These are phyloP conservation scores for Sterna hirundo DNA, from an alignment of 2,113 vertebrate genomes.

Conservation along the genomic window DNA sequence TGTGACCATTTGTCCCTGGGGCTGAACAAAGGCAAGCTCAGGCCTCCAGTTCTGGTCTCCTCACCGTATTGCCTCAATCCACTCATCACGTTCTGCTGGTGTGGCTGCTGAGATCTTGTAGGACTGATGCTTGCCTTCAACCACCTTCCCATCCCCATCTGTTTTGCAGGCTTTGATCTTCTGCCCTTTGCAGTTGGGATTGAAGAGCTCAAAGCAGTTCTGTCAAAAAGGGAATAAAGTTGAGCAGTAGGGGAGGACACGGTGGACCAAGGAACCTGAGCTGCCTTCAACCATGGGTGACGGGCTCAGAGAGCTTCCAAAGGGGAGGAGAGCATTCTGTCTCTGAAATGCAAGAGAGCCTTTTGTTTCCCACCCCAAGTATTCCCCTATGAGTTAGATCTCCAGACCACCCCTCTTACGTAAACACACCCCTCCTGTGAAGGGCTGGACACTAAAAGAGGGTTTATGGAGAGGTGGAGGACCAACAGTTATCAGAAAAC, in stretches of 20 bases:
- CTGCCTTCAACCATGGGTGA: neutral
- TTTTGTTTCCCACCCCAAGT: neutral
- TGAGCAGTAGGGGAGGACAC: neutral
- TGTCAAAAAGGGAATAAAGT: constrained; percentile 44
- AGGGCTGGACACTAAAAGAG: neutral
- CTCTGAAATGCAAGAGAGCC: neutral
- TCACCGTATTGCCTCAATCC: constrained; percentile 93
- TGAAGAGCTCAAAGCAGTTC: constrained; percentile 95
- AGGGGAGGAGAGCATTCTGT: neutral
- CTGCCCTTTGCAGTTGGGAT: constrained; percentile 88
- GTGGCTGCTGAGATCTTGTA: constrained; percentile 92
- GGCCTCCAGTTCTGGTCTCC: neutral
- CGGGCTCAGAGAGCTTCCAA: neutral
- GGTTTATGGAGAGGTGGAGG: neutral
- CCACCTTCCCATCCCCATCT: constrained; percentile 91
- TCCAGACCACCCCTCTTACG: neutral
- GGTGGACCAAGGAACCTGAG: neutral
- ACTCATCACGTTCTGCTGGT: constrained; percentile 87
- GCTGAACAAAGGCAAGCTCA: neutral
- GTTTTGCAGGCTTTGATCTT: constrained; percentile 98
- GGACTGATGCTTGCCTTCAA: constrained; percentile 93
- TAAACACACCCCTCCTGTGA: neutral
- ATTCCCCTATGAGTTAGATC: neutral
- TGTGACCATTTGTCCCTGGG: neutral
- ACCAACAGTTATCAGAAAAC: neutral